Percentiles rank a stretch among this genome's conserved stretches.
These are phyloP conservation scores for Fulmarus glacialis DNA, from an alignment of 2,113 vertebrate genomes.

Conservation along the genomic window DNA sequence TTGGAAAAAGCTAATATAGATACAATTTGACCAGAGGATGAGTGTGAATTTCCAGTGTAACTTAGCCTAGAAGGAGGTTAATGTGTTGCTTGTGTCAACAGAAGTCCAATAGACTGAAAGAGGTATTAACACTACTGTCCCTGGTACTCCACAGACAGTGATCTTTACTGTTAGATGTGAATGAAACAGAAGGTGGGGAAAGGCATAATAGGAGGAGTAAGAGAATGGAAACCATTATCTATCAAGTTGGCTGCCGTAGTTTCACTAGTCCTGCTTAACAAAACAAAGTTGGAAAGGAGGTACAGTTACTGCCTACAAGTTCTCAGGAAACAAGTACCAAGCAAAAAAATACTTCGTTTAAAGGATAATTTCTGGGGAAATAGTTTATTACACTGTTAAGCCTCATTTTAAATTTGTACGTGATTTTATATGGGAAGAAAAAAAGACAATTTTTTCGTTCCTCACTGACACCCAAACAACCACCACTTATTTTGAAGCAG, in stretches of 20 bases:
- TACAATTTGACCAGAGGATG: background rate
- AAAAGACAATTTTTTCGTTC: background rate
- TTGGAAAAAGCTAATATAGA: background rate
- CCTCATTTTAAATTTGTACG: background rate
- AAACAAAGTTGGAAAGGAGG: background rate
- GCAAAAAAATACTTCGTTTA: background rate
- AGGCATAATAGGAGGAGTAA: rapidly evolving
- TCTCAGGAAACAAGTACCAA: background rate
- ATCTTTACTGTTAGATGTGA: background rate
- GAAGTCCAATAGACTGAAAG: background rate
- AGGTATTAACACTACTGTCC: background rate
- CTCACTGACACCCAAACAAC: background rate
- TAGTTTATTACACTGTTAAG: background rate
- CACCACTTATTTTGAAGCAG: background rate
- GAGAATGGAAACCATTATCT: background rate
- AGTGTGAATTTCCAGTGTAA: background rate
- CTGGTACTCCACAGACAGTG: background rate
- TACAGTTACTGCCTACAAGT: background rate
- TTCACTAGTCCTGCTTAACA: background rate
- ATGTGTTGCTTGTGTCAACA: background rate
- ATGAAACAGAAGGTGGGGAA: background rate
- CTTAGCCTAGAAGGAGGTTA: background rate
- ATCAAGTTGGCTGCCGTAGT: background rate
- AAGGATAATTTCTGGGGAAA: background rate
- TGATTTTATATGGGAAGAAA: background rate